Conservation (phyloP, 2,113 vertebrate genomes). For the Bettongia penicillata region DNA sequence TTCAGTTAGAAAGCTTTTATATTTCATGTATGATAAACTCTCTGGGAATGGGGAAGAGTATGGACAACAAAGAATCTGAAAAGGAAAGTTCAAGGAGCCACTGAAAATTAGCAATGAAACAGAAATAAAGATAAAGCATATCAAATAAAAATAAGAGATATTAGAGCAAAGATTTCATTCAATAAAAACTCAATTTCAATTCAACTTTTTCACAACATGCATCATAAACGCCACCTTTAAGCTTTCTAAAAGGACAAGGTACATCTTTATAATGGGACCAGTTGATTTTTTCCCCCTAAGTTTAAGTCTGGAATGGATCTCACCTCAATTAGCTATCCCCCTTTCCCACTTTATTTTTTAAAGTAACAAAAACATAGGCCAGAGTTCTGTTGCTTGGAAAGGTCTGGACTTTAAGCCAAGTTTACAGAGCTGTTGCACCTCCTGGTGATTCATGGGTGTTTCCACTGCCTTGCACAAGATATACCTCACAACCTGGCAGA, state of each 20-base stretch:
- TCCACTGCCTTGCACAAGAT: neutral
- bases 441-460: conserved; percentile 24
- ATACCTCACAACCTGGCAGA: neutral
- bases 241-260: neutral
- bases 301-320: neutral
- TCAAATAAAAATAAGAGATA: neutral
- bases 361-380: conserved; percentile 24
- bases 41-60: neutral
- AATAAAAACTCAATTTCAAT: conserved; percentile 13
- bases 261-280: conserved; percentile 36
- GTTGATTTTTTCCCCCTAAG: conserved; percentile 13
- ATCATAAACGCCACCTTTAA: neutral
- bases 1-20: neutral
- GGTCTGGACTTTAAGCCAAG: neutral
- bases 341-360: neutral
- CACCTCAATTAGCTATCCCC: neutral
- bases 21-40: neutral
- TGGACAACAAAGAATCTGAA: neutral
- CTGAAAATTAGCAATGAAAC: neutral
- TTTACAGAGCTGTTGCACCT: neutral
- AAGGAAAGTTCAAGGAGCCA: neutral
- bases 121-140: neutral
- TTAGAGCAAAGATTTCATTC: neutral
- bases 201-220: conserved; percentile 9
- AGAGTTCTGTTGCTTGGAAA: conserved; percentile 35